Conservation (phyloP, 92 coral and sea anemone species). For the Pocillopora meandrina region DNA sequence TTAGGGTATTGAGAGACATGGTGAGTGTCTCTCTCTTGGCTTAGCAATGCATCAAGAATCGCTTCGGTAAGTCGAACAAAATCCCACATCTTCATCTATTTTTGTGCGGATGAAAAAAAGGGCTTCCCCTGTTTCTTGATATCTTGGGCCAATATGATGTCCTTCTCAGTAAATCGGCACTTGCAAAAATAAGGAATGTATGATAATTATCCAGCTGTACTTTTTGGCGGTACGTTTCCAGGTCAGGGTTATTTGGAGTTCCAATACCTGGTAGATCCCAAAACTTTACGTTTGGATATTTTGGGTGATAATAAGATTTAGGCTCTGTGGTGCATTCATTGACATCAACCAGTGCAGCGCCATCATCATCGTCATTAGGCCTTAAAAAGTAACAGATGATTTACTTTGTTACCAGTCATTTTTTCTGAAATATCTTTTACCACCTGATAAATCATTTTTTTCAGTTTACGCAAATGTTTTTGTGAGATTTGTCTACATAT, state of each 20-base stretch:
- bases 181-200: conserved; percentile 43
- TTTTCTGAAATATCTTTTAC: no score
- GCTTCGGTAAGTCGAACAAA: conserved; percentile 56
- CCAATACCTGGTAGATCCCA: conserved; percentile 61
- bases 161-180: conserved; percentile 41
- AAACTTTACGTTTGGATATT: conserved; percentile 32
- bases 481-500: no score
- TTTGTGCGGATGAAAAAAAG: conserved; percentile 9
- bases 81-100: conserved; percentile 49
- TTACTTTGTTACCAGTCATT: no score
- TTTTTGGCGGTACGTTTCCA: conserved; percentile 27
- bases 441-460: no score
- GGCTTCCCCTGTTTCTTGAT: not conserved
- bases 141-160: conserved; percentile 22
- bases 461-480: no score
- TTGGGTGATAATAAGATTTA: conserved; percentile 23
- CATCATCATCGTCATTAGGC: conserved; percentile 38
- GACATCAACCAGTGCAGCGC: conserved; percentile 42
- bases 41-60: conserved; percentile 25
- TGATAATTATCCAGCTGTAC: conserved; percentile 43
- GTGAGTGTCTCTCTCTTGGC: not conserved
- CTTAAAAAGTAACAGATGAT: conserved; percentile 1
- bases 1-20: not conserved
- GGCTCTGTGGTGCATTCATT: conserved; percentile 31
- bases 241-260: conserved; percentile 47